Percentiles rank a stretch among this genome's conserved stretches.
phyloP scores from a whole-genome alignment of 2,888 invertebrate genomes.

The Morpho deidamia region DNA sequence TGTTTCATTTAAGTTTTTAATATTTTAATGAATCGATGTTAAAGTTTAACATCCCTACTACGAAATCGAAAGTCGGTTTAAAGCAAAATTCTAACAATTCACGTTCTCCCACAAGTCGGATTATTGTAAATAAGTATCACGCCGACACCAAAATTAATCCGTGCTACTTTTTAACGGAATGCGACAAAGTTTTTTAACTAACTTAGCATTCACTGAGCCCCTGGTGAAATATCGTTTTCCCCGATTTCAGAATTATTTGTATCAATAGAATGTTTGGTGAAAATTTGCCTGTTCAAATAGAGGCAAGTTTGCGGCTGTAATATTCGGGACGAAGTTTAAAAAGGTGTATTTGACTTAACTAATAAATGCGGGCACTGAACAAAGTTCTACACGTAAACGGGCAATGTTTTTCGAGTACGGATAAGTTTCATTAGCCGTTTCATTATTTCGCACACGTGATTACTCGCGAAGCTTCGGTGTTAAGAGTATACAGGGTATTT shows the following conservation, averaged over 20 bases:
- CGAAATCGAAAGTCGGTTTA: constrained; percentile 35
- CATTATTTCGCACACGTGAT: too few relatives aligned
- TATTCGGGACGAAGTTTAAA: constrained; percentile 55
- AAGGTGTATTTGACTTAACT: constrained; percentile 73
- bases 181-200: constrained; percentile 67
- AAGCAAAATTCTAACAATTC: constrained; percentile 68
- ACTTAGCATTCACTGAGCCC: constrained; percentile 51
- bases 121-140: constrained; percentile 77
- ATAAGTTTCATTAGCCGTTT: background rate
- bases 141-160: constrained; percentile 68
- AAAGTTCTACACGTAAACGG: constrained; percentile 22
- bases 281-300: constrained; percentile 61
- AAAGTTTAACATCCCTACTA: constrained; percentile 4
- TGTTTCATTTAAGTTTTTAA: background rate
- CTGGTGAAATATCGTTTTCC: constrained; percentile 60
- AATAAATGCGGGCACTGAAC: constrained; percentile 56
- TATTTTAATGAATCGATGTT: constrained; percentile 3
- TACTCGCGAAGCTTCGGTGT: too few relatives aligned
- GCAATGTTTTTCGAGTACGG: constrained; percentile 11
- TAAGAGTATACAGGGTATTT: too few relatives aligned
- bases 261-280: constrained; percentile 68
- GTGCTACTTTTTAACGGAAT: constrained; percentile 63
- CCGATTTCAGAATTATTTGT: constrained; percentile 61
- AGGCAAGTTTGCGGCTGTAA: constrained; percentile 39
- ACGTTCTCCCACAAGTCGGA: constrained; percentile 63